phyloP scores from a whole-genome alignment of 1,140 invertebrate genomes.

The Apis florea region DNA sequence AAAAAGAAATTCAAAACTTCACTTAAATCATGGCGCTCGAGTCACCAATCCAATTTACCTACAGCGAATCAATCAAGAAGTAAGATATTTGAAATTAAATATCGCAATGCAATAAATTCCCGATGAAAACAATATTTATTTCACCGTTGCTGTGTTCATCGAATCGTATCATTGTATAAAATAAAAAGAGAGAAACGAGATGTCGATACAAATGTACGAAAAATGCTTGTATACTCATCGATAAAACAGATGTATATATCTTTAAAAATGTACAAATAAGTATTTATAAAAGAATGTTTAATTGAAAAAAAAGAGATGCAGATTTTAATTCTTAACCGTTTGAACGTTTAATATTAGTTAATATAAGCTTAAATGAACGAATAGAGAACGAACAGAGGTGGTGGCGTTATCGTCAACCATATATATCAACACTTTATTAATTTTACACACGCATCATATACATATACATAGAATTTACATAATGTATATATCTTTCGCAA shows the following conservation, averaged over 20 bases:
- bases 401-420: conserved; percentile 64
- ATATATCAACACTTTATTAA: conserved; percentile 75
- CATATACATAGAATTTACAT: conserved; percentile 71
- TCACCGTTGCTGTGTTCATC: conserved; percentile 9
- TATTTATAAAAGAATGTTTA: conserved; percentile 11
- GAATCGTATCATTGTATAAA: neutral
- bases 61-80: no score
- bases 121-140: neutral
- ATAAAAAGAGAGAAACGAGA: neutral
- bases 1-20: no score
- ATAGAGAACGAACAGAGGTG: neutral
- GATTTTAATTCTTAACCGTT: neutral
- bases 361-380: conserved; percentile 7
- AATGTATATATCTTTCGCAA: conserved; percentile 61
- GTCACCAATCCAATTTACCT: no score
- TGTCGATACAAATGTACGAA: neutral
- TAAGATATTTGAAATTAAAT: no score
- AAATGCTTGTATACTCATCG: neutral
- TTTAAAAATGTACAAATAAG: neutral
- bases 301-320: neutral
- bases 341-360: neutral
- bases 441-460: conserved; percentile 71
- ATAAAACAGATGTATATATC: neutral
- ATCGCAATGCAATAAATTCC: no score
- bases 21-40: no score